A percentile compares a stretch with the other conserved stretches of the same genome.
Conservation (phyloP, 92 coral and sea anemone genomes). For the Parazoanthus swiftii region DNA sequence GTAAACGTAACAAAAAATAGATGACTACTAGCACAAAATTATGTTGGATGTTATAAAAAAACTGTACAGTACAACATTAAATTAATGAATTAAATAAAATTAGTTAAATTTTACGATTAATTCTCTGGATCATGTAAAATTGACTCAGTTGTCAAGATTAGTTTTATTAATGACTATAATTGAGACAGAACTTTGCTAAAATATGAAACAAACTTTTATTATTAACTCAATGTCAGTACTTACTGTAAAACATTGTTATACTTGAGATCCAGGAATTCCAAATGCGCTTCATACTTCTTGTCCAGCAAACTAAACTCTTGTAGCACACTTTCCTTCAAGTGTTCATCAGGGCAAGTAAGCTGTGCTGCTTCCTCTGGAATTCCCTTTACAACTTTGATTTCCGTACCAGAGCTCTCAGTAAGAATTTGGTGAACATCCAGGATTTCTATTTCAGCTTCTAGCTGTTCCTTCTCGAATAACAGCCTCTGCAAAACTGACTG, state of each 20-base stretch:
- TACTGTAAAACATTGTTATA: conserved; percentile 66
- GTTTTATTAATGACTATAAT: no score
- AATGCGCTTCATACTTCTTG: conserved; percentile 88
- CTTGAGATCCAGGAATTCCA: conserved; percentile 78
- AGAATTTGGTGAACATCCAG: conserved; percentile 49
- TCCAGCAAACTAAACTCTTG: conserved; percentile 87
- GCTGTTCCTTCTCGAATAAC: conserved; percentile 66
- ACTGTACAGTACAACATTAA: no score
- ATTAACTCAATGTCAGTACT: conserved; percentile 9
- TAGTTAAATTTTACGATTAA: no score
- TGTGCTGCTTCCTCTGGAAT: conserved; percentile 80
- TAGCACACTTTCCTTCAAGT: conserved; percentile 69
- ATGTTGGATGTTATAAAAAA: no score
- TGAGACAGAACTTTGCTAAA: no score
- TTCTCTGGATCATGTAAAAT: no score
- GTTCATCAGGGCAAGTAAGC: conserved; percentile 84
- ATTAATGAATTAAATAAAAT: no score
- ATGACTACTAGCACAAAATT: no score
- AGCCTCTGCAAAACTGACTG: conserved; percentile 66
- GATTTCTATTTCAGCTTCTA: conserved; percentile 77
- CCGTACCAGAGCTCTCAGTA: conserved; percentile 51
- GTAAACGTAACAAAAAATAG: no score
- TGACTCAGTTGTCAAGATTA: no score
- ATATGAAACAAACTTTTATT: no score
- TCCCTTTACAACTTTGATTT: conserved; percentile 55